Evolutionary conservation across 2,888 invertebrate species (phyloP).

Genomic region (Erannis defoliaria): DNA sequence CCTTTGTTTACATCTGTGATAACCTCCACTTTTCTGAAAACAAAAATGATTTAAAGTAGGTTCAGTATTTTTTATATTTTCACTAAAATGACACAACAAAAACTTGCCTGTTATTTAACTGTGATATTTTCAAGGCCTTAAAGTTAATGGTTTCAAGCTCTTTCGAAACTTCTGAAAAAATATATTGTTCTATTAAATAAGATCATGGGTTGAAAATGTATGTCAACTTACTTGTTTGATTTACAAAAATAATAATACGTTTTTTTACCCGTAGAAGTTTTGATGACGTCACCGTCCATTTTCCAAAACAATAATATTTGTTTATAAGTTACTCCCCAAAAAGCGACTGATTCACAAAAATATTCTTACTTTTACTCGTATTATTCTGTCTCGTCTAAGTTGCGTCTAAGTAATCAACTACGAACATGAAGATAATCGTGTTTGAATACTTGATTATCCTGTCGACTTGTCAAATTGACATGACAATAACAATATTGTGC

Average conservation of each 20-base stretch:
- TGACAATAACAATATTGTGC: conserved; percentile 17
- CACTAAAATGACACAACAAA: neutral
- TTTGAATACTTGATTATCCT: conserved; percentile 53
- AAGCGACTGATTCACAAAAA: conserved; percentile 21
- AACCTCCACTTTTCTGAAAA: conserved; percentile 25
- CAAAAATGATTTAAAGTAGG: too few relatives aligned
- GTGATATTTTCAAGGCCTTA: conserved; percentile 18
- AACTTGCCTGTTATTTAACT: conserved; percentile 22
- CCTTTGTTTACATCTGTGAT: conserved; percentile 11
- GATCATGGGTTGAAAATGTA: too few relatives aligned
- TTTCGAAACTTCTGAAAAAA: conserved; percentile 51
- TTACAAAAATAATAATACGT: neutral
- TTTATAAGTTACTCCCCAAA: neutral
- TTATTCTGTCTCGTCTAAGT: neutral
- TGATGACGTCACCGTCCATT: conserved; percentile 12
- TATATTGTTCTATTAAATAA: neutral
- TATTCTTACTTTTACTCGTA: conserved; percentile 11
- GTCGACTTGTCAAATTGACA: conserved; percentile 35
- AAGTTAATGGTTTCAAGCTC: conserved; percentile 46
- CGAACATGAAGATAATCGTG: conserved; percentile 22
- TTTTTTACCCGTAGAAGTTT: conserved; percentile 24
- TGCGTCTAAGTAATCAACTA: conserved; percentile 3
- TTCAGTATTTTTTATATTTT: neutral
- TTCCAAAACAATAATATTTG: conserved; percentile 15
- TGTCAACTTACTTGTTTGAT: too few relatives aligned